Evolutionary conservation across 2,113 vertebrate genomes (phyloP), one percentile per base, ranked within the genome.

Genomic region (Tichodroma muraria): DNA sequence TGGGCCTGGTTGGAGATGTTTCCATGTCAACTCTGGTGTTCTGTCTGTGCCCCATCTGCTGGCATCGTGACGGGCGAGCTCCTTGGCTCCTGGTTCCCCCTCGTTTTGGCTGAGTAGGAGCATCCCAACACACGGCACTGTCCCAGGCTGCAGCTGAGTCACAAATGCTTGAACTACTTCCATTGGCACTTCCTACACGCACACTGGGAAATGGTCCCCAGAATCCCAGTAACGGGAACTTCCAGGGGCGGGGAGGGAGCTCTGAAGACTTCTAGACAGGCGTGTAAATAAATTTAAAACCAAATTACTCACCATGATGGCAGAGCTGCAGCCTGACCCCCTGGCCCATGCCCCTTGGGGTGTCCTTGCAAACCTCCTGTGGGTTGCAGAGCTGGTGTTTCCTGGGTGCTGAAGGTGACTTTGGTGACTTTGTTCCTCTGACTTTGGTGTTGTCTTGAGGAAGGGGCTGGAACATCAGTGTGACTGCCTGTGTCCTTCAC

Each of bases 301-400:
- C 24, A 5, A 4, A 24, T 33, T 22, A 0, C 44, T 31, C 31
- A 0, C 33, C 2, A 0, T 20, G 30, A 1, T 47, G 45, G 42
- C 76, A 72, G 50, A 50, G 57, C 66, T 56, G 75, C 53, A 35
- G 21, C 13, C 38, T 65, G 31, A n/a, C 23, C 31, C 20, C 60
- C 24, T 3, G 1, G 37, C 38, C 64, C 3, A 5, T 40, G 66
- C 11, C 22, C 23, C n/a, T 35, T 4, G 59, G 37, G 53, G 13
- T 27, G 89, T 37, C 49, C 30, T 20, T 3, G 35, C 23, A 10
- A 16, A 3, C 28, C 40, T 56, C 4, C n/a, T 2, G 30, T 6
- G 53, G 24, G 17, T 1, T 28, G 64, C 54, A 24, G 38, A 30
- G 42, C 38, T 31, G 3, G 27, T 4, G 6, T 35, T 24, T n/a